phyloP scores from a whole-genome alignment of 23 tunicate species.

The Trididemnum miniatum region DNA sequence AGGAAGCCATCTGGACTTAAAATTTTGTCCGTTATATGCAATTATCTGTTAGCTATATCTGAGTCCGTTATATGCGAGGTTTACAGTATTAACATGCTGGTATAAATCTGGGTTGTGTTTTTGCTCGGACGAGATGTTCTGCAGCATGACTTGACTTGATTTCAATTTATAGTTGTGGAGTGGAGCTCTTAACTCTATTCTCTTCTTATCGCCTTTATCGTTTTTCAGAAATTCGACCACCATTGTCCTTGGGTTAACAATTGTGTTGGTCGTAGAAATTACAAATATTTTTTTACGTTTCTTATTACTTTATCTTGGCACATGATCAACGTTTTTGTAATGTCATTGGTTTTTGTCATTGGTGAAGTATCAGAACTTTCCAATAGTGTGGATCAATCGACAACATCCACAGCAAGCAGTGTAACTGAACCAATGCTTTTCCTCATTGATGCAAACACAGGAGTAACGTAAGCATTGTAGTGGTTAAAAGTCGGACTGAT shows the following conservation, averaged over 20 bases:
- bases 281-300: conserved; percentile 86
- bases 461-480: background rate
- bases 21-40: too few relatives aligned
- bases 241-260: conserved; percentile 99
- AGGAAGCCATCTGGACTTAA: too few relatives aligned
- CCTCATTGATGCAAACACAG: background rate
- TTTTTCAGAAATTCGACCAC: conserved; percentile 92
- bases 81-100: too few relatives aligned
- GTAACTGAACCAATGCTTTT: background rate
- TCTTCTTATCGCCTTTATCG: background rate
- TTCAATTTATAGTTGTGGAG: too few relatives aligned
- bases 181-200: too few relatives aligned
- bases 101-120: too few relatives aligned
- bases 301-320: conserved; percentile 62
- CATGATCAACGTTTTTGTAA: conserved; percentile 71
- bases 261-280: conserved; percentile 93
- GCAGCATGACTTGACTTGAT: too few relatives aligned
- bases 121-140: too few relatives aligned
- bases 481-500: background rate
- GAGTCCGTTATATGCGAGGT: too few relatives aligned
- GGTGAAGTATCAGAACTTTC: background rate
- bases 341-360: background rate
- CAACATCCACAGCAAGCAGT: too few relatives aligned
- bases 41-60: too few relatives aligned
- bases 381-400: too few relatives aligned